Evolutionary conservation across 30 jellyfish, hydroid and myxozoan genomes (phyloP).

Genomic region (Aurelia aurita): DNA sequence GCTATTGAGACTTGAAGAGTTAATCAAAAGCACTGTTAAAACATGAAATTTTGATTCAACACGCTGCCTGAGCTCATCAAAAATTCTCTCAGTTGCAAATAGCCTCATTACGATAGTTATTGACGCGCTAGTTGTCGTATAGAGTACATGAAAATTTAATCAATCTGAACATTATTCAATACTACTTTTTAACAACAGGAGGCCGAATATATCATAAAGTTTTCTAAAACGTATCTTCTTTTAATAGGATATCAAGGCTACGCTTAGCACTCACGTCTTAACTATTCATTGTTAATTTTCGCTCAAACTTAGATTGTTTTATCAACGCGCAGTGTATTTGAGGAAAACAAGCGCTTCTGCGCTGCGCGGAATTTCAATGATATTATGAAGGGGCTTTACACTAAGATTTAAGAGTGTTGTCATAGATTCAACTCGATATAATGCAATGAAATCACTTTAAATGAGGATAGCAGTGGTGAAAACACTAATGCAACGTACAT

Average conservation of each 20-base stretch:
- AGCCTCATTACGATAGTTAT: slow-evolving; percentile 30
- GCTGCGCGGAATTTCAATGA: neutral
- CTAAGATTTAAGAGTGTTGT: too few relatives aligned
- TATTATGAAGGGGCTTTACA: too few relatives aligned
- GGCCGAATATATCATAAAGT: neutral
- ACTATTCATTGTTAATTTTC: neutral
- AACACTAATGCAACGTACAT: too few relatives aligned
- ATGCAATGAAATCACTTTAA: too few relatives aligned
- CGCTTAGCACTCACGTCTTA: slow-evolving; percentile 5
- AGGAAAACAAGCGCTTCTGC: slow-evolving; percentile 9
- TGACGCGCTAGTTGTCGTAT: slow-evolving; percentile 60
- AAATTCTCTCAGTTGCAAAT: slow-evolving; percentile 60
- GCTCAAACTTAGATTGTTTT: neutral
- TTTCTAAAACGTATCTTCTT: neutral
- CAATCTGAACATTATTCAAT: slow-evolving; percentile 23
- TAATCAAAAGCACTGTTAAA: slow-evolving; percentile 64
- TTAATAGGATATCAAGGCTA: slow-evolving; percentile 7
- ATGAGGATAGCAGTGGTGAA: too few relatives aligned
- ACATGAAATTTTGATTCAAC: slow-evolving; percentile 43
- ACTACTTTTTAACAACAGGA: slow-evolving; percentile 5
- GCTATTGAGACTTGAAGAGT: neutral
- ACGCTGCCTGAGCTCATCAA: slow-evolving; percentile 34
- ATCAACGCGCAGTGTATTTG: neutral
- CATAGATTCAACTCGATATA: too few relatives aligned
- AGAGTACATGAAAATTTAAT: slow-evolving; percentile 60